Conservation (phyloP, 2,113 vertebrate genomes). For the Tetrao urogallus region DNA sequence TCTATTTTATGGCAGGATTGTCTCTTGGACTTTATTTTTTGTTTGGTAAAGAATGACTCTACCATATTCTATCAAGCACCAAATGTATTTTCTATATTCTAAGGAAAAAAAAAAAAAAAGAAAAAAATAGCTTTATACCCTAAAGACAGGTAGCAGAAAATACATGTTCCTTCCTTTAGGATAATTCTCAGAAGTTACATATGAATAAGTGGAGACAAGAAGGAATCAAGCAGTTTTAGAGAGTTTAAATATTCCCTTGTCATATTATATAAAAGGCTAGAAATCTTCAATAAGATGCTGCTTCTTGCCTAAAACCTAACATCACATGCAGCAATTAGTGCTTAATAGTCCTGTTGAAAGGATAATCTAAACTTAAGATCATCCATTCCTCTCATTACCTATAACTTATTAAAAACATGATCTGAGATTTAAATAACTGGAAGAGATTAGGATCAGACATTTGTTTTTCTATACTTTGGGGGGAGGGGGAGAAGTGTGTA, state of each 20-base stretch:
- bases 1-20: neutral
- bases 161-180: neutral
- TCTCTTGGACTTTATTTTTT: neutral
- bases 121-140: neutral
- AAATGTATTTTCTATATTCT: neutral
- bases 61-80: neutral
- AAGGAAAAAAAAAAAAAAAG: neutral
- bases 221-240: neutral
- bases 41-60: neutral
- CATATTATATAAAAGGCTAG: constrained; percentile 30
- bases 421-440: neutral
- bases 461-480: neutral
- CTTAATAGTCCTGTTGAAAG: constrained; percentile 8
- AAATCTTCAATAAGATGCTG: constrained; percentile 8
- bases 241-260: constrained; percentile 26
- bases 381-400: neutral
- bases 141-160: neutral
- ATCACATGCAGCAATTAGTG: constrained; percentile 9
- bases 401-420: neutral
- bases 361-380: constrained; percentile 29
- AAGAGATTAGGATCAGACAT: neutral
- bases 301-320: constrained; percentile 21
- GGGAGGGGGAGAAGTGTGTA: rapidly evolving
- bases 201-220: neutral
- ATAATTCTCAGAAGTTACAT: neutral